A percentile compares a stretch with the other conserved stretches of the same genome.
Evolutionary conservation across 2,113 vertebrate species (phyloP).

Genomic region (Hemibagrus wyckioides): DNA sequence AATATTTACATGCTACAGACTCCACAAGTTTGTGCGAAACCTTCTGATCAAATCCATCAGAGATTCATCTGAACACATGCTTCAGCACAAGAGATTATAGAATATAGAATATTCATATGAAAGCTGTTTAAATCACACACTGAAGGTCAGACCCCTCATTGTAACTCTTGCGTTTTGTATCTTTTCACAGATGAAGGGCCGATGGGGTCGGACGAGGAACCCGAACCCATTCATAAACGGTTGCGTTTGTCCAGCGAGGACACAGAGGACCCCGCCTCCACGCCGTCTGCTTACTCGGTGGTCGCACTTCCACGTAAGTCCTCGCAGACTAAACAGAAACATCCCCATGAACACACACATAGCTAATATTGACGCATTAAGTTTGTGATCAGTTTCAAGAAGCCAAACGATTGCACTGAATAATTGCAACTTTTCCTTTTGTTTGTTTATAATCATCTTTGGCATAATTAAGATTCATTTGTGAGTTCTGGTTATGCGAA

Average conservation of each 20-base stretch:
- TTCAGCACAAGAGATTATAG: no score
- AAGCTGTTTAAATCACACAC: neutral
- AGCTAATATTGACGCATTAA: no score
- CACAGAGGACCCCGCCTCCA: constrained; percentile 74
- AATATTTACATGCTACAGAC: neutral
- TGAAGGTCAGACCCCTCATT: neutral
- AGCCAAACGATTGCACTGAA: no score
- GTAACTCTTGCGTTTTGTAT: neutral
- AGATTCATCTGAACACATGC: neutral
- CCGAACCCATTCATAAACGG: constrained; percentile 86
- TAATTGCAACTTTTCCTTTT: no score
- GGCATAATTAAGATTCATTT: no score
- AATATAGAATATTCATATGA: neutral
- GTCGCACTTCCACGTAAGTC: constrained; percentile 89
- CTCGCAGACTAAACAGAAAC: neutral
- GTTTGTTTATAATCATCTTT: no score
- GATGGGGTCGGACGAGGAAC: constrained; percentile 81
- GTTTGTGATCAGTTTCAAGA: no score
- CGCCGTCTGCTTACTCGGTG: constrained; percentile 82
- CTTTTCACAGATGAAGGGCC: constrained; percentile 73
- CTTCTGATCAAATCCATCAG: neutral
- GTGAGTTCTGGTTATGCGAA: no score
- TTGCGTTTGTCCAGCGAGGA: constrained; percentile 84
- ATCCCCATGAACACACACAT: no score
- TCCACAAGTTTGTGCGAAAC: neutral